Conservation (phyloP, 2,888 invertebrate genomes). For the Scaptodrosophila latifasciaeformis region DNA sequence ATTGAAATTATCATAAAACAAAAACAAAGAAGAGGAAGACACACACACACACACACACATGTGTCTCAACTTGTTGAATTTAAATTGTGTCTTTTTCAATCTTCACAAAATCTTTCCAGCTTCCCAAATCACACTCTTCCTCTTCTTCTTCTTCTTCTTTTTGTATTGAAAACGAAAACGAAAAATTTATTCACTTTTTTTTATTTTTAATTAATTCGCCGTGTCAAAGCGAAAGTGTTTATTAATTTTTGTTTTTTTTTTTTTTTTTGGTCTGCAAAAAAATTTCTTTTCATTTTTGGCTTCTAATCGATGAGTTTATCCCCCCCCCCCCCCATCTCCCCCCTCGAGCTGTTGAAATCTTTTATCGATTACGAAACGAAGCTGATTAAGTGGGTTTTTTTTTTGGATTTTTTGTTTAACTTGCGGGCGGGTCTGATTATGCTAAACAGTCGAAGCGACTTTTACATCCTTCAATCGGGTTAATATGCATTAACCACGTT, state of each 20-base stretch:
- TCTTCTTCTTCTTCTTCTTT: not conserved
- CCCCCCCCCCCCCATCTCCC: too few relatives aligned
- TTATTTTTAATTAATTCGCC: conserved; percentile 39
- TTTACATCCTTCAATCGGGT: conserved; percentile 42
- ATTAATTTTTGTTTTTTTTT: conserved; percentile 3
- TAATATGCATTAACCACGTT: not conserved
- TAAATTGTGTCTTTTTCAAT: not conserved
- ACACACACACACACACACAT: too few relatives aligned
- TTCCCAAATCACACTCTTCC: not conserved
- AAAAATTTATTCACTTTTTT: not conserved
- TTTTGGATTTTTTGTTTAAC: too few relatives aligned
- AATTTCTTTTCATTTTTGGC: conserved; percentile 14
- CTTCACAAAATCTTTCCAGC: not conserved
- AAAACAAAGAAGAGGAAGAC: not conserved
- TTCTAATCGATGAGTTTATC: conserved; percentile 12
- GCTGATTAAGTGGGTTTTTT: not conserved
- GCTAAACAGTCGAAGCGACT: conserved; percentile 44
- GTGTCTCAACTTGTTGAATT: too few relatives aligned
- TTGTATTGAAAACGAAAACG: conserved; percentile 16
- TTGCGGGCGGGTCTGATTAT: conserved; percentile 34
- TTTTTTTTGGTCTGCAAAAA: conserved; percentile 15
- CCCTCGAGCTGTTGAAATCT: not conserved
- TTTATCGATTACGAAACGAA: conserved; percentile 45
- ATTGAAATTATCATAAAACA: conserved; percentile 38
- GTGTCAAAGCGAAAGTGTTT: conserved; percentile 47